These are phyloP conservation scores for Podabrus alpinus DNA, from an alignment of 2,888 invertebrate species.

Conservation along the genomic window DNA sequence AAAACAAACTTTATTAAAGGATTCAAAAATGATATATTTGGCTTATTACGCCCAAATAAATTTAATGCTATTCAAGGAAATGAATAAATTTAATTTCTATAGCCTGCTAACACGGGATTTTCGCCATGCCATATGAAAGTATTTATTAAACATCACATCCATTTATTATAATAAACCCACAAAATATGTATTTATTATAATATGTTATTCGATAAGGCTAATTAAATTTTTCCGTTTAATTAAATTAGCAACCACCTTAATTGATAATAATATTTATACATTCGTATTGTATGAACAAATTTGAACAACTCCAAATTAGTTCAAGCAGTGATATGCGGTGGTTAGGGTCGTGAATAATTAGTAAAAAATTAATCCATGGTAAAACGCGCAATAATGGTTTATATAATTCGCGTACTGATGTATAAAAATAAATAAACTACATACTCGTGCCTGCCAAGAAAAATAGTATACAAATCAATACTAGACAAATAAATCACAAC, in stretches of 20 bases:
- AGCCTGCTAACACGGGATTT: neutral
- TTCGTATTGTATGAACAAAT: neutral
- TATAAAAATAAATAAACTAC: neutral
- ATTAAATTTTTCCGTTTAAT: neutral
- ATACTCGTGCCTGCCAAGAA: neutral
- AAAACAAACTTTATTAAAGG: neutral
- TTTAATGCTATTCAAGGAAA: neutral
- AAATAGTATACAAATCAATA: neutral
- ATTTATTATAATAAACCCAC: neutral
- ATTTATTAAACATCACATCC: neutral
- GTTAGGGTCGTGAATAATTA: too few species aligned
- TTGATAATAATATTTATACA: neutral
- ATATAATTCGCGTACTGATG: neutral
- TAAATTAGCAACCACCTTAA: neutral
- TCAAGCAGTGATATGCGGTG: neutral
- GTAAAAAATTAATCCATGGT: too few species aligned
- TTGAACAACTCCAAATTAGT: neutral
- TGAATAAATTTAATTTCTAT: neutral
- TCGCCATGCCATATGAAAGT: neutral
- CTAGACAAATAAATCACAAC: neutral
- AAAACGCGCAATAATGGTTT: neutral
- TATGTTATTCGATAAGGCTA: neutral
- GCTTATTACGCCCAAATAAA: neutral
- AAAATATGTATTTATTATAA: neutral
- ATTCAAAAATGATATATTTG: neutral